Conservation (phyloP, 2,888 invertebrate genomes). For the Drosophila kanekoi region DNA sequence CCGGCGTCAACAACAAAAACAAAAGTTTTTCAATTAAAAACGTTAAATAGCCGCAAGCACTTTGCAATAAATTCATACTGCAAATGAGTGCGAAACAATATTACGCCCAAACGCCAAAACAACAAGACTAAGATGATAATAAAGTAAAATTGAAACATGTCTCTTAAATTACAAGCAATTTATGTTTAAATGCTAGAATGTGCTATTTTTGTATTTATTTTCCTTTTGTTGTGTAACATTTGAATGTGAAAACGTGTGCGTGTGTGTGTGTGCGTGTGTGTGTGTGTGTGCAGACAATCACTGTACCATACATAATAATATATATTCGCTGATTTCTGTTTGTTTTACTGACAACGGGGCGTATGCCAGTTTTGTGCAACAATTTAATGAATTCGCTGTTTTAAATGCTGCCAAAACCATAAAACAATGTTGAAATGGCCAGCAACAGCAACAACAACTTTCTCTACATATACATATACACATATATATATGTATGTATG, state of each 20-base stretch:
- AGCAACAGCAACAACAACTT: constrained; percentile 32
- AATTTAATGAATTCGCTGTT: constrained; percentile 64
- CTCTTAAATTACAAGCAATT: constrained; percentile 13
- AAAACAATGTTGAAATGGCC: constrained; percentile 60
- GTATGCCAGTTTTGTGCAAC: constrained; percentile 33
- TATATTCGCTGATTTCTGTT: constrained; percentile 18
- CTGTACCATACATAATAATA: background rate
- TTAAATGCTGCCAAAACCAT: constrained; percentile 69
- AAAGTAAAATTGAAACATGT: constrained; percentile 29
- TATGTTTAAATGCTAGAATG: background rate
- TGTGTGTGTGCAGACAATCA: background rate
- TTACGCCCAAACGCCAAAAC: constrained; percentile 48
- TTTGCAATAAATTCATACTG: constrained; percentile 66
- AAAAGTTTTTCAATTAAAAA: constrained; percentile 75
- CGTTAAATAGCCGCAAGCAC: constrained; percentile 72
- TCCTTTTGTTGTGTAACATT: background rate
- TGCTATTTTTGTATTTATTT: background rate
- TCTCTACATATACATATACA: constrained; percentile 25
- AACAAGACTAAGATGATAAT: constrained; percentile 30
- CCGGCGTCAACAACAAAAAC: constrained; percentile 60
- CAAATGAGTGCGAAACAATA: constrained; percentile 58
- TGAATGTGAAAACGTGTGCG: background rate
- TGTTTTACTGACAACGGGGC: constrained; percentile 36
- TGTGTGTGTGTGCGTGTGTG: too few relatives aligned
- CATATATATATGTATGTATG: constrained; percentile 22